phyloP scores from a whole-genome alignment of 2,113 vertebrate genomes.

The Myodes glareolus region DNA sequence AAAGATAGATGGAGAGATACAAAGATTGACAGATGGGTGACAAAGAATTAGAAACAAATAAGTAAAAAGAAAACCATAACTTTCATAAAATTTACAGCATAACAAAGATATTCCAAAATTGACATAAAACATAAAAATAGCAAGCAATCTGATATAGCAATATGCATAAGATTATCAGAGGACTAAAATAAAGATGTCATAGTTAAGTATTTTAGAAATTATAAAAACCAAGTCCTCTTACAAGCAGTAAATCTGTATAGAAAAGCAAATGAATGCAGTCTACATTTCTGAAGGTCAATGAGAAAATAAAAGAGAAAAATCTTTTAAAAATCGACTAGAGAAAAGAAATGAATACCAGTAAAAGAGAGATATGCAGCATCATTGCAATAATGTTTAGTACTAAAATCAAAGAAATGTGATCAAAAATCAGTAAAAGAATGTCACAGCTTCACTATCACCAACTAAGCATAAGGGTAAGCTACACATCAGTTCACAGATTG shows the following conservation, averaged over 20 bases:
- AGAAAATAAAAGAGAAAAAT: neutral
- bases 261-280: neutral
- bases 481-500: accelerated
- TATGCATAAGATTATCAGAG: neutral
- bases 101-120: neutral
- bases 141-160: neutral
- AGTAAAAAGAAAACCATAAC: neutral
- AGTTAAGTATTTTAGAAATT: neutral
- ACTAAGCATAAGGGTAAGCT: neutral
- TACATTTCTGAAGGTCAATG: neutral
- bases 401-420: neutral
- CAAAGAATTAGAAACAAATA: neutral
- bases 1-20: neutral
- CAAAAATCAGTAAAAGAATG: neutral
- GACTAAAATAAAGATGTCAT: neutral
- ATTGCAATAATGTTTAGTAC: neutral
- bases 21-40: neutral
- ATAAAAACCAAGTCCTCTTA: neutral
- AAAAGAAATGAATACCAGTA: neutral
- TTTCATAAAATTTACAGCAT: neutral
- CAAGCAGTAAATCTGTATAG: neutral
- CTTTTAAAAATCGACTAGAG: neutral
- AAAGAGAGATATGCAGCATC: neutral
- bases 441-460: neutral
- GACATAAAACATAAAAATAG: neutral